A percentile compares a stretch with the other conserved stretches of the same genome.
Evolutionary conservation across 2,888 invertebrate species (phyloP).

Genomic region (Pasiphila rectangulata): DNA sequence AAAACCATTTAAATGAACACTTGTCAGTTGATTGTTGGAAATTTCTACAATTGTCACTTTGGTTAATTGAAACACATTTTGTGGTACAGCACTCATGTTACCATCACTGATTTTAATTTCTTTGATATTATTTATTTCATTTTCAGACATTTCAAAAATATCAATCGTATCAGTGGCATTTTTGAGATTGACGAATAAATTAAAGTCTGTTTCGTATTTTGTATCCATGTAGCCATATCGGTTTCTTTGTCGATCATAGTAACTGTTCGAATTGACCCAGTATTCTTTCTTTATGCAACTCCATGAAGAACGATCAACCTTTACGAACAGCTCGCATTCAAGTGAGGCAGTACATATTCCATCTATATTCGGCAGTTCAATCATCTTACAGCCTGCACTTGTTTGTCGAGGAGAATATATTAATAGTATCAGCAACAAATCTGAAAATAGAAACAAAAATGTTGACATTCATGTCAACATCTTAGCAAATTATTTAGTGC

Average conservation of each 20-base stretch:
- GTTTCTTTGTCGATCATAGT: background rate
- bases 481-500: too few relatives aligned
- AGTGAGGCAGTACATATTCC: slow-evolving; percentile 2
- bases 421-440: background rate
- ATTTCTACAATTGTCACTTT: slow-evolving; percentile 5
- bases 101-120: slow-evolving; percentile 9
- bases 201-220: slow-evolving; percentile 5
- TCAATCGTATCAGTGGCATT: slow-evolving; percentile 10
- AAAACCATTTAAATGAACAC: slow-evolving; percentile 11
- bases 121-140: slow-evolving; percentile 4
- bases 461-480: too few relatives aligned
- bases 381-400: slow-evolving; percentile 3
- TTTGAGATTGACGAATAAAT: slow-evolving; percentile 1
- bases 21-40: slow-evolving; percentile 9
- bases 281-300: slow-evolving; percentile 3
- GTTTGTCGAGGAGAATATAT: background rate
- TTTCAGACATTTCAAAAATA: slow-evolving; percentile 8
- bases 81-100: slow-evolving; percentile 1
- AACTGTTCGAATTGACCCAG: background rate
- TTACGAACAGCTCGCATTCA: slow-evolving; percentile 5
- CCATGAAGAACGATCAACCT: background rate
- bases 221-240: background rate
- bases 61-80: slow-evolving; percentile 5
- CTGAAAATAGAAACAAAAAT: slow-evolving; percentile 9
- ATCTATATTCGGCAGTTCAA: background rate